These are phyloP conservation scores for Thereva unica DNA, from an alignment of 2,888 invertebrate genomes.

Conservation along the genomic window DNA sequence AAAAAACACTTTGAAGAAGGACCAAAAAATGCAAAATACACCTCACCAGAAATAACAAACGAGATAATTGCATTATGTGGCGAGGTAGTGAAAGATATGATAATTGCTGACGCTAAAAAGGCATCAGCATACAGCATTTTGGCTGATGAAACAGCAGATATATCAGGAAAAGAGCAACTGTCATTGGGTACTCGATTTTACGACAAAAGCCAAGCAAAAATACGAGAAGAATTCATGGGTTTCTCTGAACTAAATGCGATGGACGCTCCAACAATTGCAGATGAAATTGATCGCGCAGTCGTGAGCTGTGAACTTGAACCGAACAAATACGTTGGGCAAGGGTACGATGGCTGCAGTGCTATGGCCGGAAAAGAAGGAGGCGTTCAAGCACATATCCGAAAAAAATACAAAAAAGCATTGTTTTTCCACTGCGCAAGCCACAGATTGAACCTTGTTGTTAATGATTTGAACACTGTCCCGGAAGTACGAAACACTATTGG, in stretches of 20 bases:
- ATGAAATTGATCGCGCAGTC: conserved; percentile 27
- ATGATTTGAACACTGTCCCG: background rate
- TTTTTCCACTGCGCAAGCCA: conserved; percentile 8
- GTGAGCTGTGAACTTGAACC: conserved; percentile 21
- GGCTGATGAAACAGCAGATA: conserved; percentile 47
- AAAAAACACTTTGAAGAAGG: conserved; percentile 11
- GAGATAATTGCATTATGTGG: conserved; percentile 4
- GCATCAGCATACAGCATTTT: conserved; percentile 44
- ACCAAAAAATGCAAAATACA: background rate
- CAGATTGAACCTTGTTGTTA: conserved; percentile 14
- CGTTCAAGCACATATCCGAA: conserved; percentile 21
- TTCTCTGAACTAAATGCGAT: conserved; percentile 31
- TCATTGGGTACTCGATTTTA: conserved; percentile 34
- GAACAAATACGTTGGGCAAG: conserved; percentile 21
- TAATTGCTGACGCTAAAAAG: conserved; percentile 1
- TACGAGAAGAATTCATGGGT: conserved; percentile 46
- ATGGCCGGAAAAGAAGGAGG: conserved; percentile 33
- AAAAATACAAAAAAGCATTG: conserved; percentile 1
- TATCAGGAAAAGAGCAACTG: conserved; percentile 45
- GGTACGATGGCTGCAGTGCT: conserved; percentile 31
- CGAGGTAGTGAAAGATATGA: conserved; percentile 3
- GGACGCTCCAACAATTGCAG: conserved; percentile 22
- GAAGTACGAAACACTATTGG: conserved; percentile 22
- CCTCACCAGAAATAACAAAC: conserved; percentile 9
- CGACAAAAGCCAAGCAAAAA: conserved; percentile 20